phyloP scores from a whole-genome alignment of 2,888 invertebrate species.

The Alviniconcha strummeri region DNA sequence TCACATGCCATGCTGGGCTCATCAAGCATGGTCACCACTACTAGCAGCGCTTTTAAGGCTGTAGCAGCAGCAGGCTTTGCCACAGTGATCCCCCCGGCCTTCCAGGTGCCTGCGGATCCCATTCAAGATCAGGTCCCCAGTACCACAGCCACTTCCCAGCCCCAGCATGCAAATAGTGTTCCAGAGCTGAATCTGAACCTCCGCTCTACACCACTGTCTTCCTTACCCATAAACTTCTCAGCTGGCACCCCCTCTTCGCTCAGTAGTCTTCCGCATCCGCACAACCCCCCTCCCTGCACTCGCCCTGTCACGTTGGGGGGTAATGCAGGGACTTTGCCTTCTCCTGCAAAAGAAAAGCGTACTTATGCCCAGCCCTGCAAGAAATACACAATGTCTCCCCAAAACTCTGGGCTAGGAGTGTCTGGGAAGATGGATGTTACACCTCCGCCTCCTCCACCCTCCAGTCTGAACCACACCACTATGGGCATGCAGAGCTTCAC shows the following conservation, averaged over 20 bases:
- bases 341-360: conserved; percentile 45
- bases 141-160: conserved; percentile 42
- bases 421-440: conserved; percentile 15
- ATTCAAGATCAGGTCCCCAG: conserved; percentile 32
- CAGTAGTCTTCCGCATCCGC: conserved; percentile 27
- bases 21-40: conserved; percentile 39
- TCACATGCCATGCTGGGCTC: conserved; percentile 32
- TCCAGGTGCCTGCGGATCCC: conserved; percentile 43
- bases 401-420: conserved; percentile 1
- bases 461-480: conserved; percentile 30
- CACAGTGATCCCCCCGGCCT: conserved; percentile 44
- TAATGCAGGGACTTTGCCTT: conserved; percentile 44
- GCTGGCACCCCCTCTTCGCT: conserved; percentile 24
- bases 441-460: conserved; percentile 20
- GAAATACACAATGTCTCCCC: conserved; percentile 45
- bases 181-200: conserved; percentile 26
- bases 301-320: conserved; percentile 65
- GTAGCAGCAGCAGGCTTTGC: conserved; percentile 45
- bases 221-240: conserved; percentile 28
- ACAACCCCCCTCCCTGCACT: conserved; percentile 56
- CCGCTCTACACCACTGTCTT: conserved; percentile 27
- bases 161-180: conserved; percentile 42
- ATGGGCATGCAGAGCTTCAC: conserved; percentile 1
- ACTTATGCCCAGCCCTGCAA: conserved; percentile 58
- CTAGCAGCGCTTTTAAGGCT: conserved; percentile 60